These are phyloP conservation scores for Melitaea cinxia DNA, from an alignment of 1,140 invertebrate species.

Conservation along the genomic window DNA sequence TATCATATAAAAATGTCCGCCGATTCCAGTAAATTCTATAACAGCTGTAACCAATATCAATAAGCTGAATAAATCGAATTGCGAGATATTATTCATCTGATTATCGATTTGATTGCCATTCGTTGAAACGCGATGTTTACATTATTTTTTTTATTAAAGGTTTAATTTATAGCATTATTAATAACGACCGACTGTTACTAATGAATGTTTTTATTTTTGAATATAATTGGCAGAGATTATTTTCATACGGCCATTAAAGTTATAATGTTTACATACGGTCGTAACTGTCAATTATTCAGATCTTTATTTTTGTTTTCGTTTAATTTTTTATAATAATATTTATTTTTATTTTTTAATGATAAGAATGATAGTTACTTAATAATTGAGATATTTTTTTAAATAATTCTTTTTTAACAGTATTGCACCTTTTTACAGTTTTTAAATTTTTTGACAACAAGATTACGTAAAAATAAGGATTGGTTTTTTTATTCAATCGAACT, in stretches of 20 bases:
- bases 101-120: conserved; percentile 20
- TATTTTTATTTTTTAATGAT: too few species aligned
- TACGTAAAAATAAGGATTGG: too few species aligned
- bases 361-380: too few species aligned
- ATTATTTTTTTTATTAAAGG: conserved; percentile 8
- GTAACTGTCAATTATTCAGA: background rate
- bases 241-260: conserved; percentile 7
- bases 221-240: conserved; percentile 18
- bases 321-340: too few species aligned
- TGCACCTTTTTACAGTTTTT: too few species aligned
- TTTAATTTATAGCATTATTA: conserved; percentile 14
- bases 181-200: conserved; percentile 11
- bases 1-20: background rate
- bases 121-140: conserved; percentile 15
- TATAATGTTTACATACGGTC: background rate
- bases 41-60: conserved; percentile 4
- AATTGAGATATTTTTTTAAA: too few species aligned
- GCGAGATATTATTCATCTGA: conserved; percentile 6
- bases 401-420: too few species aligned
- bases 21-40: background rate
- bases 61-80: conserved; percentile 11
- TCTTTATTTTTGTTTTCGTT: too few species aligned
- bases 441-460: too few species aligned
- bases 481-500: too few species aligned
- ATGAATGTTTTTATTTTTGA: conserved; percentile 17